Evolutionary conservation across 2,888 invertebrate genomes (phyloP), one percentile per base, ranked within the genome.

Genomic region (Acanthosoma haemorrhoidale): DNA sequence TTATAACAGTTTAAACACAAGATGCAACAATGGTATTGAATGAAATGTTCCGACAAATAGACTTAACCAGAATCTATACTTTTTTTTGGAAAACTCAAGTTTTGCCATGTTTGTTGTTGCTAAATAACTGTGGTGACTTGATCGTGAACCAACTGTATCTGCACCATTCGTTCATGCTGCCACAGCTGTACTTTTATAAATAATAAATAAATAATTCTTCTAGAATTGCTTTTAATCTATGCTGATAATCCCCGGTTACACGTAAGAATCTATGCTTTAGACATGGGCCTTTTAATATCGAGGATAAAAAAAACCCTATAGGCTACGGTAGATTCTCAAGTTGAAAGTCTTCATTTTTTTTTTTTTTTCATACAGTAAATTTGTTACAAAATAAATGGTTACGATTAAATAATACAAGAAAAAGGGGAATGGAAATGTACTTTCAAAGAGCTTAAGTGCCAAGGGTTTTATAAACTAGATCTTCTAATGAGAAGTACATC

Each of bases 61-160:
- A n/a, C 18, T 51, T 5, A 51, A 25, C 51, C n/a, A 25, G 13
- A 51, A 51, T n/a, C 21, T 51, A 25, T 51, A 43, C 21, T 3
- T 25, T 51, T 25, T 25, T 25, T n/a, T 25, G n/a, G 21, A 51
- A 3, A 51, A 51, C 21, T 51, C 16, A 25, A 51, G 16, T 11
- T 25, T 51, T 51, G 51, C 25, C 51, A 51, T 21, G 51, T n/a
- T n/a, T 51, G 51, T 51, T 51, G 51, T 51, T 51, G 51, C 51
- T 51, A 51, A 25, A 25, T 51, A 43, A 51, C n/a, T 9, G 21
- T 1, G n/a, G 51, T 51, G 51, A 25, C 29, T 43, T 25, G 13
- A 25, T 25, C 51, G n/a, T 25, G 29, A 51, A 25, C 21, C 29
- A n/a, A 51, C 29, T 5, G 29, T 25, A 21, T n/a, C 29, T 51